These are phyloP conservation scores for Pelochelys cantorii DNA, from an alignment of 2,797 vertebrate genomes.

Conservation along the genomic window DNA sequence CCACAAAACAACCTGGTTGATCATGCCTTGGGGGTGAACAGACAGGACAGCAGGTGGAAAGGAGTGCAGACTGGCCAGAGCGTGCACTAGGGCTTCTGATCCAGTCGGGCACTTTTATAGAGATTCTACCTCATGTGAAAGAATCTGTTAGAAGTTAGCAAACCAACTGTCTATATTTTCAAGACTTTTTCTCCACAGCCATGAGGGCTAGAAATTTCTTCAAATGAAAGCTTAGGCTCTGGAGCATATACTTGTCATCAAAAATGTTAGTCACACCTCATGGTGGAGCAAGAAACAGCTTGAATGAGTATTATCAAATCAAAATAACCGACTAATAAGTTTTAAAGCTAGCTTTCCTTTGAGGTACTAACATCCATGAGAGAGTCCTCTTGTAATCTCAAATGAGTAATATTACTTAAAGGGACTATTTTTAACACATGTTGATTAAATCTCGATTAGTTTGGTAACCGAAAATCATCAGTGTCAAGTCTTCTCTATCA, in stretches of 20 bases:
- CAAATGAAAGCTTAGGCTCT: background rate
- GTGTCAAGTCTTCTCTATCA: background rate
- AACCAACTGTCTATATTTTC: background rate
- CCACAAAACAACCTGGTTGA: accelerated
- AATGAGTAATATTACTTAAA: background rate
- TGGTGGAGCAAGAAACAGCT: background rate
- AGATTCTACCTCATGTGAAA: background rate
- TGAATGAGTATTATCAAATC: background rate
- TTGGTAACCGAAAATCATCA: background rate
- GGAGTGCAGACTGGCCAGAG: background rate
- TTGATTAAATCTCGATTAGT: background rate
- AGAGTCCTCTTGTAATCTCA: background rate
- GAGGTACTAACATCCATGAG: background rate
- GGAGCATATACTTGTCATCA: background rate
- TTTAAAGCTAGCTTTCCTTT: background rate
- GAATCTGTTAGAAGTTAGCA: background rate
- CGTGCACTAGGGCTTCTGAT: background rate
- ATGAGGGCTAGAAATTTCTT: background rate
- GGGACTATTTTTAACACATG: background rate
- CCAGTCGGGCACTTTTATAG: background rate
- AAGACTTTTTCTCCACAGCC: background rate
- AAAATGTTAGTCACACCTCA: background rate
- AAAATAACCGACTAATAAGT: background rate
- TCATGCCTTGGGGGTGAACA: background rate
- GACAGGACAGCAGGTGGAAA: accelerated